Percentiles rank a stretch among this genome's conserved stretches.
Conservation (phyloP, 2,113 vertebrate genomes). For the Aphelocoma coerulescens region DNA sequence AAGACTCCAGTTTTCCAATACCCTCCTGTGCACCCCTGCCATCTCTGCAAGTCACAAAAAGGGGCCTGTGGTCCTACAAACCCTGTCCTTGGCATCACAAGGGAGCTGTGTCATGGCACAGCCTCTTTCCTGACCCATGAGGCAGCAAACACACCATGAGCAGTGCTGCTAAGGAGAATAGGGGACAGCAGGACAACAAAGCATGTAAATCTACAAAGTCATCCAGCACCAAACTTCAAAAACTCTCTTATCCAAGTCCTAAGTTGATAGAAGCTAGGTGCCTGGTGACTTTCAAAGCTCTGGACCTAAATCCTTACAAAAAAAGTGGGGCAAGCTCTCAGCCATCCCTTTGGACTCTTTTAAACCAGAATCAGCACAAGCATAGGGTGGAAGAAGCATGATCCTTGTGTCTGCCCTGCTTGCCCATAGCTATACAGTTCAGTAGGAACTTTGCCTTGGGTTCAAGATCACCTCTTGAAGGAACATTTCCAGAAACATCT, state of each 20-base stretch:
- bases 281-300: neutral
- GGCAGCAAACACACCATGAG: neutral
- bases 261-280: neutral
- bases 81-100: neutral
- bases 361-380: neutral
- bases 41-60: neutral
- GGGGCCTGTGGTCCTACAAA: neutral
- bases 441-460: neutral
- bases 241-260: neutral
- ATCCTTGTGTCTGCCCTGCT: neutral
- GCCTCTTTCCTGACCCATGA: rapidly evolving
- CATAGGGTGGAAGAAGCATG: neutral
- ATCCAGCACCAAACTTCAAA: neutral
- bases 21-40: neutral
- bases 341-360: neutral
- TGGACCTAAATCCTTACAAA: neutral
- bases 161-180: neutral
- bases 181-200: neutral
- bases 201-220: neutral
- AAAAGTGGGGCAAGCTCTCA: neutral
- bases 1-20: neutral
- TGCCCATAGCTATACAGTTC: neutral
- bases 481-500: neutral
- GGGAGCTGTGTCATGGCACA: neutral
- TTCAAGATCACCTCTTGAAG: neutral